A percentile compares a stretch with the other conserved stretches of the same genome.
Conservation (phyloP, 1,140 invertebrate species). For the Camponotus pennsylvanicus region DNA sequence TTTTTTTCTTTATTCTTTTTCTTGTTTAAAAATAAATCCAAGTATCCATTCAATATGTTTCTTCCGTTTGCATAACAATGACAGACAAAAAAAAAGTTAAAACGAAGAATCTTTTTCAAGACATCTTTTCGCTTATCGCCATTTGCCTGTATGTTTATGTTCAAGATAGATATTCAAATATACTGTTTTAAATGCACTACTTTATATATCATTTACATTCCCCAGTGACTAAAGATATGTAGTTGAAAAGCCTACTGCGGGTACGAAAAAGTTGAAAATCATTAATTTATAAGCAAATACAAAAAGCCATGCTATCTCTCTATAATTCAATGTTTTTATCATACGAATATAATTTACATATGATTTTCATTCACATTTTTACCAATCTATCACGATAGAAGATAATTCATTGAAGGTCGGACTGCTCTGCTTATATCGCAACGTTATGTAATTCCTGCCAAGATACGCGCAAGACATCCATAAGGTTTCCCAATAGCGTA, state of each 20-base stretch:
- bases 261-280: background rate
- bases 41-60: background rate
- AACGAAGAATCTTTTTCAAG: background rate
- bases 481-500: conserved; percentile 42
- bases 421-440: background rate
- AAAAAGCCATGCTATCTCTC: background rate
- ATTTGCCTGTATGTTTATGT: background rate
- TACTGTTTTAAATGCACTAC: background rate
- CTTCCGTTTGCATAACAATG: background rate
- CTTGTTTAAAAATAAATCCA: background rate
- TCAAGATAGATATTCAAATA: conserved; percentile 8
- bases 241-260: background rate
- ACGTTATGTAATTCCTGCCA: conserved; percentile 36
- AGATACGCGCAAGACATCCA: conserved; percentile 36
- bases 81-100: no score
- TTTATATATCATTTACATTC: background rate
- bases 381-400: background rate
- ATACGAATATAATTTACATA: background rate
- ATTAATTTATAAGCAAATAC: background rate
- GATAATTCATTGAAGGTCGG: conserved; percentile 14
- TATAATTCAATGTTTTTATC: background rate
- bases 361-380: background rate
- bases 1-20: background rate
- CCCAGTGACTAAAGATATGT: background rate
- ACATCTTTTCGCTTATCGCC: background rate